phyloP scores from a whole-genome alignment of 1,140 invertebrate species.

The Cydia strobilella region DNA sequence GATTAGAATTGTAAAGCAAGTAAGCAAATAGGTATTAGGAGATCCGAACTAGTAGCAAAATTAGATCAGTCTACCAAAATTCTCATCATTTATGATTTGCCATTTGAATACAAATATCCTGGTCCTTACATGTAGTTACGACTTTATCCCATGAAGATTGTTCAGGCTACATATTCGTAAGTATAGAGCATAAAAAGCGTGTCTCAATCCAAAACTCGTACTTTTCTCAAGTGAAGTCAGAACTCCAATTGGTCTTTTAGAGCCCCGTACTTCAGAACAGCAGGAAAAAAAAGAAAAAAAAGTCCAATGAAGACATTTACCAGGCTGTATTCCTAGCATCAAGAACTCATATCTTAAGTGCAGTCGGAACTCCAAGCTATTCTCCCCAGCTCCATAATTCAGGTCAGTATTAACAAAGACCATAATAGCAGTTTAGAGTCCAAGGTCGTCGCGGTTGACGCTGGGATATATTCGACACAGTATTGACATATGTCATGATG shows the following conservation, averaged over 20 bases:
- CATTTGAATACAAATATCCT: too few relatives aligned
- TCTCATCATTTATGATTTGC: too few relatives aligned
- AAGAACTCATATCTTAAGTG: conserved; percentile 98
- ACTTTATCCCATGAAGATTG: too few relatives aligned
- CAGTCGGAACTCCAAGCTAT: conserved; percentile 96
- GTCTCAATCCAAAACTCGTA: conserved; percentile 78
- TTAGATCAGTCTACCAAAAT: too few relatives aligned
- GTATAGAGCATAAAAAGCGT: background rate
- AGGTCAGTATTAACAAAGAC: conserved; percentile 98
- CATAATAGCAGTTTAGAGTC: conserved; percentile 98
- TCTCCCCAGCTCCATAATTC: conserved; percentile 97
- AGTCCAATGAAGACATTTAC: too few relatives aligned
- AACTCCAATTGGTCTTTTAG: conserved; percentile 88
- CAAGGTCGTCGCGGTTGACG: conserved; percentile 93
- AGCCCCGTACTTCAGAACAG: conserved; percentile 81
- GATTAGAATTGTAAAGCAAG: background rate
- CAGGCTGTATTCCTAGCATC: conserved; percentile 94
- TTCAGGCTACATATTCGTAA: too few relatives aligned
- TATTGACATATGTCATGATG: too few relatives aligned
- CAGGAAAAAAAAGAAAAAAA: too few relatives aligned
- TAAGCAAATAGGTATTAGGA: background rate
- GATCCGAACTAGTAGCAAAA: too few relatives aligned
- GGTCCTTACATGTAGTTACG: too few relatives aligned
- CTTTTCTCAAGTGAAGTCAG: background rate
- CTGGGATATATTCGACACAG: too few relatives aligned